Base-by-base conservation (phyloP, 2,888 invertebrate genomes). In the Meandrusa payeni region DNA sequence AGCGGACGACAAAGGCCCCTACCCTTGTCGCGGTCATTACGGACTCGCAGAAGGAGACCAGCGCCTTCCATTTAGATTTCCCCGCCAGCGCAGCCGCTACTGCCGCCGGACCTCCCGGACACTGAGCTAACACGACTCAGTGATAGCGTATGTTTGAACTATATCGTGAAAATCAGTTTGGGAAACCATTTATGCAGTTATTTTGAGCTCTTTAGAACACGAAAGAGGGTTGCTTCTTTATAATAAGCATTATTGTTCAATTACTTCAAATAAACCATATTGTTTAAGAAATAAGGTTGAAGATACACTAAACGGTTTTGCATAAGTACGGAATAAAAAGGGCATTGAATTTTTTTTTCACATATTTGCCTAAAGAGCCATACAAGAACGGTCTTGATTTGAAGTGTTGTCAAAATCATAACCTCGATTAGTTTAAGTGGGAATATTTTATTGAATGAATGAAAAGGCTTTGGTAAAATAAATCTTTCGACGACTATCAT, bases 181-280 rank as follows among this genome's bases (percentile, higher is more conserved):
- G 13, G 37, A 32, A 33, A 10, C 27, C 1, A 2, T 32, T 11
- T 20, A 32, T 22, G 44, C 27, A 27, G 38, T 44, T 44, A 44
- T 38, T 38, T 44, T 15, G 33, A 44, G 26, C 38, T n/a, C 27
- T 44, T 38, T 44, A 38, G 31, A 33, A 38, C 17, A 27, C 38
- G 44, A 32, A 28, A 38, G 38, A 44, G 44, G 44, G 44, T 38
- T 44, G 44, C 44, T 31, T 44, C 38, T 38, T 38, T 38, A 44
- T 38, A 38, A 38, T 32, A 33, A 38, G 26, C 38, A 44, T 20
- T 20, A 33, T 27, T 43, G 2, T 26, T 12, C 26, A 24, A 31
- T 17, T 12, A 37, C 19, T 13, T 23, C 13, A 31, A 31, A 26
- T 24, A 22, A 29, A 26, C 26, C 24, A 24, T 31, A 43, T 5